Conservation (phyloP, 2,797 vertebrate species). For the Mycteria americana region DNA sequence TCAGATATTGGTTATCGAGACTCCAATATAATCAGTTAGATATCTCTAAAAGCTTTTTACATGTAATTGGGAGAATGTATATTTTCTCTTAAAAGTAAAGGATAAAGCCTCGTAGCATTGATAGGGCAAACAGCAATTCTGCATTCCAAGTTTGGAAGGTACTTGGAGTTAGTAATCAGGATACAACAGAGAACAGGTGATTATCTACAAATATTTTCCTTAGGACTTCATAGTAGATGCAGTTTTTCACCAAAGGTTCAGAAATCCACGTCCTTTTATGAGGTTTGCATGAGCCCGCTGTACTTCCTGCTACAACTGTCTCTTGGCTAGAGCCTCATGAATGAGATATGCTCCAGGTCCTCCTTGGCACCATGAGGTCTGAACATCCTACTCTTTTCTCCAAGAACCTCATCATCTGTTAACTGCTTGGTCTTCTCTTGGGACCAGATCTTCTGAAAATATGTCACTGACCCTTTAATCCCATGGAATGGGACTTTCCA, state of each 20-base stretch:
- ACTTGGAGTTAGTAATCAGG: background rate
- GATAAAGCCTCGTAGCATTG: background rate
- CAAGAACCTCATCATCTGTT: background rate
- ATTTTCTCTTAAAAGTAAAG: background rate
- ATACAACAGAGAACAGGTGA: background rate
- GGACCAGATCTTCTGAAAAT: background rate
- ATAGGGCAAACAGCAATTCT: background rate
- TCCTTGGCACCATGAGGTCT: background rate
- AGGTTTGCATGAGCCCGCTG: background rate
- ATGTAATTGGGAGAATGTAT: background rate
- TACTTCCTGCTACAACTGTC: background rate
- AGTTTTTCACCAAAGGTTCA: background rate
- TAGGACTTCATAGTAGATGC: background rate
- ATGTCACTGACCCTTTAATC: background rate
- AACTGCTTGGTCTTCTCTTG: background rate
- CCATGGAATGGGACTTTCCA: background rate
- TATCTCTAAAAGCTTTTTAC: background rate
- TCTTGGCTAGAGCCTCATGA: background rate
- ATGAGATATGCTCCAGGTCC: background rate
- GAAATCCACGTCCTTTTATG: background rate
- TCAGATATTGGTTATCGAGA: background rate
- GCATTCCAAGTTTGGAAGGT: background rate
- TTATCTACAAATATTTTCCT: background rate
- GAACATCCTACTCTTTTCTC: background rate
- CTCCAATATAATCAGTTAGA: background rate